Percentiles rank a stretch among this genome's conserved stretches.
Conservation (phyloP, 2,113 vertebrate species). For the Scomber scombrus region DNA sequence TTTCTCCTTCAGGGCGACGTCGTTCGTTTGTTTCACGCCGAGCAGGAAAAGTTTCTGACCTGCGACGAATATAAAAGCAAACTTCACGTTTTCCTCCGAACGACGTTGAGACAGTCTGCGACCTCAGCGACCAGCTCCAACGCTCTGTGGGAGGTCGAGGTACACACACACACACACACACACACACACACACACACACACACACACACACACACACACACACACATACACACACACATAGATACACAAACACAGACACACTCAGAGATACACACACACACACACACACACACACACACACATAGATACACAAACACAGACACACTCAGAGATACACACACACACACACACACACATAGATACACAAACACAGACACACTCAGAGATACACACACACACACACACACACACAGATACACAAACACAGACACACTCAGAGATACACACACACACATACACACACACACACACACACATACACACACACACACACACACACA, state of each 20-base stretch:
- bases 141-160: conserved; percentile 98
- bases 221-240: neutral
- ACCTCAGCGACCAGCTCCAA: conserved; percentile 98
- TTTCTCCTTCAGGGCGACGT: conserved; percentile 89
- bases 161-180: conserved; percentile 53
- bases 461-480: neutral
- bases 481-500: neutral
- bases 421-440: neutral
- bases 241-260: no score
- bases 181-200: neutral
- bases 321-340: neutral
- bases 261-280: neutral
- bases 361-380: neutral
- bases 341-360: neutral
- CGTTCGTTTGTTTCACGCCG: conserved; percentile 95
- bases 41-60: conserved; percentile 98
- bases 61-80: conserved; percentile 94
- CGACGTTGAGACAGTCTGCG: conserved; percentile 94
- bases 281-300: neutral
- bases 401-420: neutral
- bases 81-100: conserved; percentile 95
- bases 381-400: neutral
- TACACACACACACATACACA: neutral
- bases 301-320: neutral
- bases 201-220: neutral